A percentile compares a stretch with the other conserved stretches of the same genome.
Conservation (phyloP, 2,888 invertebrate species). For the Ophion obscuratus region DNA sequence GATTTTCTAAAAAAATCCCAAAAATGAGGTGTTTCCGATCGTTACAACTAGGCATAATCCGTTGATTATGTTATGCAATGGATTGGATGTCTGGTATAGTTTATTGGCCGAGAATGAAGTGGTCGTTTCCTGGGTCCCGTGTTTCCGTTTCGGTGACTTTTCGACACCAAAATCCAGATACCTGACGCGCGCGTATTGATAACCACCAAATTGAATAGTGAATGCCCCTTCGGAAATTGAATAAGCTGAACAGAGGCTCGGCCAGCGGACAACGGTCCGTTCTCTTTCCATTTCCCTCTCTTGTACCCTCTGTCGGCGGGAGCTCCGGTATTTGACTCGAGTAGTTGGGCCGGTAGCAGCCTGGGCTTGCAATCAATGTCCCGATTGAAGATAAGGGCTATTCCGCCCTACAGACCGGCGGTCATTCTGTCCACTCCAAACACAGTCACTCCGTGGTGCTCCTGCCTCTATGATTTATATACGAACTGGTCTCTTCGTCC, state of each 20-base stretch:
- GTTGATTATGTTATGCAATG: conserved; percentile 34
- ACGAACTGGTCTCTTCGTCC: conserved; percentile 77
- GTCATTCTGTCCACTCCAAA: conserved; percentile 71
- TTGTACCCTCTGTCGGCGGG: conserved; percentile 58
- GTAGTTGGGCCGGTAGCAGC: conserved; percentile 58
- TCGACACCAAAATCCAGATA: conserved; percentile 75
- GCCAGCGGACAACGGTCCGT: conserved; percentile 55
- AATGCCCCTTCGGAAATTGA: conserved; percentile 83
- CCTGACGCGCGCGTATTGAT: conserved; percentile 77
- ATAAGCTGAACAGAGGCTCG: conserved; percentile 79
- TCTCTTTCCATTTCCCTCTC: conserved; percentile 13
- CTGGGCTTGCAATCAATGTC: conserved; percentile 81
- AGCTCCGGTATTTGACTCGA: conserved; percentile 80
- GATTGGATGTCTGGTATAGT: conserved; percentile 37
- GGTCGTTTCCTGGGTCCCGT: conserved; percentile 1
- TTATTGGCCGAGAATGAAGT: conserved; percentile 26
- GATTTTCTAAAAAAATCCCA: too few species aligned
- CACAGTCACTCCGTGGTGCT: conserved; percentile 38
- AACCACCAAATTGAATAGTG: conserved; percentile 81
- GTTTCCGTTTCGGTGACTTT: conserved; percentile 47
- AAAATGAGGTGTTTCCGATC: too few species aligned
- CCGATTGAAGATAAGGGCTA: conserved; percentile 81
- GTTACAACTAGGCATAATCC: background rate
- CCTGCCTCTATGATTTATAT: conserved; percentile 78
- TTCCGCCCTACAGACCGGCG: conserved; percentile 73